These are phyloP conservation scores for Diorhabda sublineata DNA, from an alignment of 1,140 invertebrate species.

Conservation along the genomic window DNA sequence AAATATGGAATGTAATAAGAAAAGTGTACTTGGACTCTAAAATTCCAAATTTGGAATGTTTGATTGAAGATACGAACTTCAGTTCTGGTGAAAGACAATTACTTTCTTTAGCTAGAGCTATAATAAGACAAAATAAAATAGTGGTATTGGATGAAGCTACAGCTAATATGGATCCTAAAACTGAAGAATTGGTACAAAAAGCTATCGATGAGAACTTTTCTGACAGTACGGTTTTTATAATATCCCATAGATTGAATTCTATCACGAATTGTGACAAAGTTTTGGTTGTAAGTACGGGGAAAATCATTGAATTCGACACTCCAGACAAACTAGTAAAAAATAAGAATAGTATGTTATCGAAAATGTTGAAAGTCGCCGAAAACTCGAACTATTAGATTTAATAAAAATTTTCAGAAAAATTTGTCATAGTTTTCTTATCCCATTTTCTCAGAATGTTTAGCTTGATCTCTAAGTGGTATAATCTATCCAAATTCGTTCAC, in stretches of 20 bases:
- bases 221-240: conserved; percentile 73
- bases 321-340: conserved; percentile 50
- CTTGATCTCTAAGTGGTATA: too few species aligned
- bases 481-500: too few species aligned
- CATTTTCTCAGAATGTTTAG: too few species aligned
- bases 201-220: conserved; percentile 66
- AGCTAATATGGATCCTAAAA: conserved; percentile 67
- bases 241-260: conserved; percentile 76
- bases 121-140: conserved; percentile 70
- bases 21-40: conserved; percentile 40
- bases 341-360: background rate
- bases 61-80: conserved; percentile 46
- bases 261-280: conserved; percentile 76
- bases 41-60: conserved; percentile 21
- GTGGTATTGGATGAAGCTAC: conserved; percentile 75
- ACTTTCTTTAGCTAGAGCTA: conserved; percentile 71
- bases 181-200: conserved; percentile 63
- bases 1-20: conserved; percentile 38
- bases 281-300: conserved; percentile 66
- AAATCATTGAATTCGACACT: conserved; percentile 66
- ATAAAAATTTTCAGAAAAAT: too few species aligned
- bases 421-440: too few species aligned
- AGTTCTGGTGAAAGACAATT: conserved; percentile 77
- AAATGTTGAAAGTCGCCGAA: background rate
- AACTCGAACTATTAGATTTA: too few species aligned